A percentile compares a stretch with the other conserved stretches of the same genome.
phyloP scores from a whole-genome alignment of 2,888 invertebrate genomes.

The Thera britannica region DNA sequence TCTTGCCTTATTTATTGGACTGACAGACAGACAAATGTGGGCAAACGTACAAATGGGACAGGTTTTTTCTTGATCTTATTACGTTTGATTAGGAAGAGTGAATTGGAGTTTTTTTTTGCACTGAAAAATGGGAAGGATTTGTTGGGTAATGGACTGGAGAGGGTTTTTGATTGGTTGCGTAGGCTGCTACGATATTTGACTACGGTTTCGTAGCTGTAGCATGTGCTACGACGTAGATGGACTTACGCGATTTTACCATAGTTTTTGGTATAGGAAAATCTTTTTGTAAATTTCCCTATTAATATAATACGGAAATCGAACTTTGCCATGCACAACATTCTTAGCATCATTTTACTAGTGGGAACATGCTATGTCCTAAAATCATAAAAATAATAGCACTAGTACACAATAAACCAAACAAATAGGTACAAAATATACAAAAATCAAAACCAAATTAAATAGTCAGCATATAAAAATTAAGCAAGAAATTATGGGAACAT shows the following conservation, averaged over 20 bases:
- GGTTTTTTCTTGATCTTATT: slow-evolving; percentile 68
- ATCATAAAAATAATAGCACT: too few species aligned
- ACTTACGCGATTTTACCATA: neutral
- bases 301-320: too few species aligned
- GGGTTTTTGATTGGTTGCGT: slow-evolving; percentile 25
- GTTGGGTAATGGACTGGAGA: slow-evolving; percentile 22
- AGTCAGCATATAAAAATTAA: too few species aligned
- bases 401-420: too few species aligned
- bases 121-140: slow-evolving; percentile 34
- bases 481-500: too few species aligned
- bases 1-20: slow-evolving; percentile 79
- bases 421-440: too few species aligned
- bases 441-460: too few species aligned
- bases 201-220: slow-evolving; percentile 16
- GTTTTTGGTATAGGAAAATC: too few species aligned
- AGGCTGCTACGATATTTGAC: slow-evolving; percentile 8
- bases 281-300: too few species aligned
- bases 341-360: too few species aligned
- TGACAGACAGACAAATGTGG: slow-evolving; percentile 79
- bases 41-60: slow-evolving; percentile 66
- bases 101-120: slow-evolving; percentile 46
- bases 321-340: too few species aligned
- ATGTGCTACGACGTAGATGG: slow-evolving; percentile 18
- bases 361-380: too few species aligned
- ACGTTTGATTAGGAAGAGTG: slow-evolving; percentile 63